Evolutionary conservation across 2,113 vertebrate genomes (phyloP).

Genomic region (Myotis davidii): DNA sequence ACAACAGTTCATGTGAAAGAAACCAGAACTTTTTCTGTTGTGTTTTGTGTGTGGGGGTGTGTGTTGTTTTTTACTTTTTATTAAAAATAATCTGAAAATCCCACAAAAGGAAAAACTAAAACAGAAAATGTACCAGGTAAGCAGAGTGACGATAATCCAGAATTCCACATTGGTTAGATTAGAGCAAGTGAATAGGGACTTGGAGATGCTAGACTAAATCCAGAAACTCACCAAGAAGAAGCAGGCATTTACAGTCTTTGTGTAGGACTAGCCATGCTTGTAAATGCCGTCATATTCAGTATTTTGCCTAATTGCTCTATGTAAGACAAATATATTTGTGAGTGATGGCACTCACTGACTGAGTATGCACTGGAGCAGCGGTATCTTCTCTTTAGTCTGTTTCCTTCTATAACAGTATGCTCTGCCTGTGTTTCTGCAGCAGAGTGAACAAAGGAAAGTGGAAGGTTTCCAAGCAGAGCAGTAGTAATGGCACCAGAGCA

Average conservation of each 20-base stretch:
- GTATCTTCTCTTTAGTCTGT: not conserved
- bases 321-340: not conserved
- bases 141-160: not conserved
- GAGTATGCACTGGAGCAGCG: not conserved
- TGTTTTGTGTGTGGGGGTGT: too few species aligned
- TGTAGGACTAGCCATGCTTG: not conserved
- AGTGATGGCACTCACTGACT: not conserved
- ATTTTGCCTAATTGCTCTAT: not conserved
- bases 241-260: not conserved
- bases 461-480: not conserved
- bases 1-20: not conserved
- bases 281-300: not conserved
- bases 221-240: not conserved
- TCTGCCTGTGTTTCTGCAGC: not conserved
- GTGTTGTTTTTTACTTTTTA: not conserved
- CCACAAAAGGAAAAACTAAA: not conserved
- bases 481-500: not conserved
- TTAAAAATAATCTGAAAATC: slow-evolving; percentile 26
- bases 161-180: not conserved
- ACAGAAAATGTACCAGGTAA: not conserved
- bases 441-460: not conserved
- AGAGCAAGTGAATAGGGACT: not conserved
- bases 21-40: not conserved
- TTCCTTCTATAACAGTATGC: not conserved
- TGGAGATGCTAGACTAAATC: not conserved